Evolutionary conservation across 2,113 vertebrate species (phyloP).

Genomic region (Halichoeres trimaculatus): DNA sequence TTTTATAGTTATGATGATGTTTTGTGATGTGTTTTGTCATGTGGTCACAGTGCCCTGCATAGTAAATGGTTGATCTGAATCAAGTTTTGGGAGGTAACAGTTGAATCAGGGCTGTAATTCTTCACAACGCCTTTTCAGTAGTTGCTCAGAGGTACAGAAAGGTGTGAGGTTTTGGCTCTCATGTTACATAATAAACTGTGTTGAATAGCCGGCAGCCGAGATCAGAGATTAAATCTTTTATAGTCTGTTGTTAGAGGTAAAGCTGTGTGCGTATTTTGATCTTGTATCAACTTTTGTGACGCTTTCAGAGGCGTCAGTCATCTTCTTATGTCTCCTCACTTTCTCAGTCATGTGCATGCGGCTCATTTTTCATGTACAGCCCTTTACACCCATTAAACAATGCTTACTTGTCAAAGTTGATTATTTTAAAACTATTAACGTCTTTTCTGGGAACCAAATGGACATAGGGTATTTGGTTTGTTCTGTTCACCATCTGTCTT

Average conservation of each 20-base stretch:
- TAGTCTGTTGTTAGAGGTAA: neutral
- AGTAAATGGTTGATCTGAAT: neutral
- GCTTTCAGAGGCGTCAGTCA: neutral
- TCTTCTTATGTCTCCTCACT: neutral
- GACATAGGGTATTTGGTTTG: neutral
- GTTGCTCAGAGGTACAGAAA: neutral
- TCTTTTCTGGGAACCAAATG: neutral
- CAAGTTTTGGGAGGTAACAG: neutral
- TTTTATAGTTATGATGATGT: neutral
- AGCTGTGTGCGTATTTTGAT: neutral
- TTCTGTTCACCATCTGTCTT: neutral
- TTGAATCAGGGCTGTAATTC: neutral
- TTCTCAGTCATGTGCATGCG: no score
- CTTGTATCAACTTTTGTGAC: neutral
- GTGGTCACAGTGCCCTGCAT: neutral
- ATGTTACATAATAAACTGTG: neutral
- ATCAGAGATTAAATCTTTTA: slow-evolving; percentile 6
- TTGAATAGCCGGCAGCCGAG: neutral
- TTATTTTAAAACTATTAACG: neutral
- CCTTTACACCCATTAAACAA: no score
- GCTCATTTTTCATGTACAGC: no score
- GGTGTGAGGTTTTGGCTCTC: neutral
- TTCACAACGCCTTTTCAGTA: no score
- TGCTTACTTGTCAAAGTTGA: no score
- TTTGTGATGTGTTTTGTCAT: neutral